Base-by-base conservation (phyloP, 2,888 invertebrate species). In the Caenorhabditis japonica region DNA sequence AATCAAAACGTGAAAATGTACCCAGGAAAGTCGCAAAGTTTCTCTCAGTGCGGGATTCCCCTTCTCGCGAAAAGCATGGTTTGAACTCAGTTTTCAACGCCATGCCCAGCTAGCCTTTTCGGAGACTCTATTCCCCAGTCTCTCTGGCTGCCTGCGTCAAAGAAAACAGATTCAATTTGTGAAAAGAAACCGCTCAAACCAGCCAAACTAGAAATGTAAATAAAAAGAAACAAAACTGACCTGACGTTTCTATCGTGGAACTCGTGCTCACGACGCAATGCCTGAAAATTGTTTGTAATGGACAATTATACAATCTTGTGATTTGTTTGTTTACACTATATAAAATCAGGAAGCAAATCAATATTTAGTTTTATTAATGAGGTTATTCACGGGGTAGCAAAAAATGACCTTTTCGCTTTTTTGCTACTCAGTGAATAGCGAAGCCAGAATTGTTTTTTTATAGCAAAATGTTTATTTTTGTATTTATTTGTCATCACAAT, bases 201-300 rank as follows among this genome's bases (percentile, higher is more conserved):
- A 19, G 51, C 12, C 19, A 44, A 51, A 19, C 13, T 39, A 21
- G 25, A n/a, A 41, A 10, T 4, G 17, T 17, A 43, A 13, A 3
- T 7, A 21, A 10, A 43, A 52, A 13, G 43, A 36, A 15, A 53
- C 36, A 36, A 17, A 25, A 51, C 70, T 56, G 36, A 70, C 70
- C 70, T 62, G 49, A 62, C 25, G 39, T 56, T 51, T 25, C 62
- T 70, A 30, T 70, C 61, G 41, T 60, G 60, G 56, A 56, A 52
- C 56, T 72, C 72, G 64, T 72, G 62, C 43, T 72, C 72, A 12
- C 64, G 61, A 19, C 72, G 72, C 3, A 72, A 59, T 33, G 72
- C 64, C 64, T 72, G 64, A 30, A 72, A 64, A 58, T 33, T 13
- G 19, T 19, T 19, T 25, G 3, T 4, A 56, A 25, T 3, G 33